Conservation (phyloP, 2,797 vertebrate species). For the Poecilia wingei region DNA sequence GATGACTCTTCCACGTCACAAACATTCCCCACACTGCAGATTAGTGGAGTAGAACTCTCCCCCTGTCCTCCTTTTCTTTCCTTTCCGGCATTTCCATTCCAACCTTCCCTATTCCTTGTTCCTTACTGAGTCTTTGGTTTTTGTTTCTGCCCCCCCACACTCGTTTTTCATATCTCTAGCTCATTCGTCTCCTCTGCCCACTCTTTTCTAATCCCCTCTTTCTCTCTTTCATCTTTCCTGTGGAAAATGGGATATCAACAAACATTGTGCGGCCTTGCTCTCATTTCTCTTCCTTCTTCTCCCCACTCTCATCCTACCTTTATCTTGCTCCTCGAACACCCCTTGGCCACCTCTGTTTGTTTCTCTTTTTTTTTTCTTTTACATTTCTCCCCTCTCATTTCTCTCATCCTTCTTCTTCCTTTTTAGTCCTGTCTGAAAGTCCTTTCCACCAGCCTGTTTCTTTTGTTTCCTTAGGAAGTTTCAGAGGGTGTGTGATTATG, state of each 20-base stretch:
- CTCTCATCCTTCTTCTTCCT: constrained; percentile 27
- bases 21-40: constrained; percentile 52
- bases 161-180: constrained; percentile 47
- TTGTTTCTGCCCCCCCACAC: constrained; percentile 11
- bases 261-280: constrained; percentile 61
- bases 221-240: constrained; percentile 68
- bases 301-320: constrained; percentile 27
- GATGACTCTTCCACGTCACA: constrained; percentile 64
- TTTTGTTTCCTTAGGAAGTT: constrained; percentile 41
- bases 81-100: constrained; percentile 19
- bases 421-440: constrained; percentile 23
- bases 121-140: constrained; percentile 25
- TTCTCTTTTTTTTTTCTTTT: constrained; percentile 15
- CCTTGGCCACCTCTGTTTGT: constrained; percentile 13
- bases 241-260: constrained; percentile 75
- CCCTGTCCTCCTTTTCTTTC: background rate
- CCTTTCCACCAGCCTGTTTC: constrained; percentile 6
- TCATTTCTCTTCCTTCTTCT: constrained; percentile 37
- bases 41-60: constrained; percentile 40
- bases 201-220: constrained; percentile 68
- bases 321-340: constrained; percentile 15
- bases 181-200: constrained; percentile 65
- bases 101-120: constrained; percentile 27
- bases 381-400: constrained; percentile 26
- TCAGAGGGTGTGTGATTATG: constrained; percentile 41